Base-by-base conservation (phyloP, 2,113 vertebrate species). In the Lanius ludovicianus region DNA sequence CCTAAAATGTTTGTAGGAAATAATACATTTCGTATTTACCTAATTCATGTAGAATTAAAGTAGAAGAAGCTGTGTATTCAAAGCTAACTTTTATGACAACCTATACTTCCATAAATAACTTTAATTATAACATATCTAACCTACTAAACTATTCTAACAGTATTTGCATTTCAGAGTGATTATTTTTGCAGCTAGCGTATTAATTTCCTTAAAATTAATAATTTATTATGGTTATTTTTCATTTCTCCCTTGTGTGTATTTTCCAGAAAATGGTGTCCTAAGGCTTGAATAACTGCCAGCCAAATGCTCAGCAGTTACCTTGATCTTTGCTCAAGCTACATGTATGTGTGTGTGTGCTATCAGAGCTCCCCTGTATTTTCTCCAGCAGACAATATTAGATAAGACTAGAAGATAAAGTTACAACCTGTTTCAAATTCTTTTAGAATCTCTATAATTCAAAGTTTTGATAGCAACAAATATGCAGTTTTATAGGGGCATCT, bases 131-230 rank as follows among this genome's bases (percentile, higher is more conserved):
- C 31, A 33, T 46, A 87, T 75, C 69, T 90, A 86, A 90, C 89
- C 50, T 93, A 57, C 47, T 80, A 89, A 95, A 76, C 67, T 37
- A 71, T 60, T 75, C 25, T 24, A 81, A 35, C 31, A 28, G 55
- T 77, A 86, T 90, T 88, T 94, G 79, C 83, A 92, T 86, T 94
- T 93, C 76, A 93, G 87, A 91, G 30, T 63, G 37, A 90, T 71
- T 78, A 64, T 77, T 93, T 95, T 82, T 94, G 57, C 44, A 84
- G 69, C n/a, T 60, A 75, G 83, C 53, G 57, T 90, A 81, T 90
- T 95, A 80, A 96, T 93, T 93, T 90, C 52, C 49, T 81, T 71
- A 30, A 92, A 89, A 89, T 94, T n/a, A 95, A 96, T 93, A 89
- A 96, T 94, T 93, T 86, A 95, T 70, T 84, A 59, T 68, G 47